A percentile compares a stretch with the other conserved stretches of the same genome.
phyloP scores from a whole-genome alignment of 2,888 invertebrate species.

The Conistra vaccinii region DNA sequence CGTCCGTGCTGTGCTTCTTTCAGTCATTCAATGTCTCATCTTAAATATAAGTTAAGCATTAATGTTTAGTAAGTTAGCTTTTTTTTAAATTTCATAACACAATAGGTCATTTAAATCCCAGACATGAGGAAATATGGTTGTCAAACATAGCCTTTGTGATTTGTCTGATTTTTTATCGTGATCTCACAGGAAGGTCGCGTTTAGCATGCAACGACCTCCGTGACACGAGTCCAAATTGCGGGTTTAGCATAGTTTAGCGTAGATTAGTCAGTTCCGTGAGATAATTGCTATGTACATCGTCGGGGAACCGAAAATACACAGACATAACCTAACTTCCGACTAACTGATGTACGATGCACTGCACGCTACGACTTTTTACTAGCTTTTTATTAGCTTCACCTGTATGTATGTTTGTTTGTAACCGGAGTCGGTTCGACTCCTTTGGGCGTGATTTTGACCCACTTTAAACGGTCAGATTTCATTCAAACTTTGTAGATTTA shows the following conservation, averaged over 20 bases:
- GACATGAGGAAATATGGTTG: slow-evolving; percentile 50
- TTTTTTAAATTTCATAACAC: slow-evolving; percentile 30
- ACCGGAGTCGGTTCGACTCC: too few species aligned
- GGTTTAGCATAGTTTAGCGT: slow-evolving; percentile 68
- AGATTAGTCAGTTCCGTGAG: slow-evolving; percentile 71
- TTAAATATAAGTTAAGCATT: slow-evolving; percentile 2
- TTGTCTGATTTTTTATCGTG: slow-evolving; percentile 73
- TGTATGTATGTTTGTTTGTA: too few species aligned
- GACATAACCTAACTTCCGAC: slow-evolving; percentile 42
- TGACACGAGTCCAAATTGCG: slow-evolving; percentile 77
- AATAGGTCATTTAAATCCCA: slow-evolving; percentile 35
- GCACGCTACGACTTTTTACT: too few species aligned
- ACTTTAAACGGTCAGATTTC: too few species aligned
- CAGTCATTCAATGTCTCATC: slow-evolving; percentile 25
- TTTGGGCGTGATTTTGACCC: too few species aligned
- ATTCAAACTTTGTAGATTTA: too few species aligned
- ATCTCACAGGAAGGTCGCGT: slow-evolving; percentile 77
- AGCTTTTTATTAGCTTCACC: too few species aligned
- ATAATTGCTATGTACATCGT: slow-evolving; percentile 67
- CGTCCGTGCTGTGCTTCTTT: slow-evolving; percentile 40
- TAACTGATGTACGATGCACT: slow-evolving; percentile 26
- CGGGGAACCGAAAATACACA: slow-evolving; percentile 54
- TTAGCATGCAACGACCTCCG: slow-evolving; percentile 71
- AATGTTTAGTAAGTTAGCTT: neutral
- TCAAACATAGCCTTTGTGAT: slow-evolving; percentile 66